Conservation (phyloP, 92 coral and sea anemone genomes). For the Parazoanthus atlanticus region DNA sequence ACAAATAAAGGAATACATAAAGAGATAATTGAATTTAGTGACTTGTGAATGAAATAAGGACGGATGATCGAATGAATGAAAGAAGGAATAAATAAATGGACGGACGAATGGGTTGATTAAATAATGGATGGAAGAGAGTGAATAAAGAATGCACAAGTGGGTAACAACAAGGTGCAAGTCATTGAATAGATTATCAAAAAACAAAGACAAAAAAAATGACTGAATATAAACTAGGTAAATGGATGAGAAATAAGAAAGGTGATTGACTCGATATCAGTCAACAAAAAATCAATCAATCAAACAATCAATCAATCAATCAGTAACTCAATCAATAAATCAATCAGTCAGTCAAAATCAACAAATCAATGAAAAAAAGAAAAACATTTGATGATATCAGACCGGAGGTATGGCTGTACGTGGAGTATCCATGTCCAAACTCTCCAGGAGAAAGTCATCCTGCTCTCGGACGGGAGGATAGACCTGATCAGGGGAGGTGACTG, state of each 20-base stretch:
- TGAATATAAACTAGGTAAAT: not conserved
- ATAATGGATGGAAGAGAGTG: not conserved
- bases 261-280: not conserved
- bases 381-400: slow-evolving; percentile 44
- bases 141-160: not conserved
- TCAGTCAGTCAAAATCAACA: too few relatives aligned
- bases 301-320: not conserved
- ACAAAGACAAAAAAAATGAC: not conserved
- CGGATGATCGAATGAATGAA: not conserved
- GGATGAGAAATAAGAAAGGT: not conserved
- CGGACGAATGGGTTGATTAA: not conserved
- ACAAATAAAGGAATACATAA: not conserved
- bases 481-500: slow-evolving; percentile 78
- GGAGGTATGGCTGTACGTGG: slow-evolving; percentile 78
- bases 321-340: not conserved
- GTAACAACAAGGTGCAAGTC: too few relatives aligned
- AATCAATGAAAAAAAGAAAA: too few relatives aligned
- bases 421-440: slow-evolving; percentile 82
- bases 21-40: too few relatives aligned
- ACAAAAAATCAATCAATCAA: too few relatives aligned
- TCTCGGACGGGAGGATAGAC: slow-evolving; percentile 89
- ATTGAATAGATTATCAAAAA: too few relatives aligned
- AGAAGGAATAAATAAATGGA: not conserved
- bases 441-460: slow-evolving; percentile 79
- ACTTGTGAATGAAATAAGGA: not conserved